Evolutionary conservation across 2,888 invertebrate species (phyloP).

Genomic region (Diarsia brunnea): DNA sequence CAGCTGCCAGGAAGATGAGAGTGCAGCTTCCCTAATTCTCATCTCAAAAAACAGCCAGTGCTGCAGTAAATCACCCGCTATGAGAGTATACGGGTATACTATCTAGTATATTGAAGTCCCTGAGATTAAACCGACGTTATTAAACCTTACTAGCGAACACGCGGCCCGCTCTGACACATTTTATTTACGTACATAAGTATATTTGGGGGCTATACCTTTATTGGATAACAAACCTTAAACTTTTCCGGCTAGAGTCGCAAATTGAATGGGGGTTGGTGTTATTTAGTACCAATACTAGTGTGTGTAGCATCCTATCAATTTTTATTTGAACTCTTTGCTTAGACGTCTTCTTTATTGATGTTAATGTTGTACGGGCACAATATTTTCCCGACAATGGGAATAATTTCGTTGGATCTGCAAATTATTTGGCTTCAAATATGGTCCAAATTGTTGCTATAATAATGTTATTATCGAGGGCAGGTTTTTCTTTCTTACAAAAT

Average conservation of each 20-base stretch:
- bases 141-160: conserved; percentile 72
- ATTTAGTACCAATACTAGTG: conserved; percentile 60
- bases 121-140: conserved; percentile 80
- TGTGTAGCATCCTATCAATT: conserved; percentile 64
- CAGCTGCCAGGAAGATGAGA: neutral
- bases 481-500: neutral
- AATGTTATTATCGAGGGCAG: neutral
- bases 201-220: conserved; percentile 39
- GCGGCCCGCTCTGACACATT: conserved; percentile 62
- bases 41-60: conserved; percentile 55
- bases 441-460: neutral
- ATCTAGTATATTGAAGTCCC: conserved; percentile 73
- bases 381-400: conserved; percentile 52
- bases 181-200: conserved; percentile 65
- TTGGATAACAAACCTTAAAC: conserved; percentile 29
- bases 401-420: conserved; percentile 32
- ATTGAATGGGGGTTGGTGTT: conserved; percentile 28
- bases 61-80: conserved; percentile 61
- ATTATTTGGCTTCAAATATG: conserved; percentile 29
- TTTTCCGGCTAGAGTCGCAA: neutral
- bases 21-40: conserved; percentile 36
- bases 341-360: conserved; percentile 65
- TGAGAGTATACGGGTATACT: conserved; percentile 61
- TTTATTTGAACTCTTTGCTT: conserved; percentile 66
- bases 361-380: conserved; percentile 54